Base-by-base conservation (phyloP, 2,113 vertebrate species). In the Brachyhypopomus gauderio region DNA sequence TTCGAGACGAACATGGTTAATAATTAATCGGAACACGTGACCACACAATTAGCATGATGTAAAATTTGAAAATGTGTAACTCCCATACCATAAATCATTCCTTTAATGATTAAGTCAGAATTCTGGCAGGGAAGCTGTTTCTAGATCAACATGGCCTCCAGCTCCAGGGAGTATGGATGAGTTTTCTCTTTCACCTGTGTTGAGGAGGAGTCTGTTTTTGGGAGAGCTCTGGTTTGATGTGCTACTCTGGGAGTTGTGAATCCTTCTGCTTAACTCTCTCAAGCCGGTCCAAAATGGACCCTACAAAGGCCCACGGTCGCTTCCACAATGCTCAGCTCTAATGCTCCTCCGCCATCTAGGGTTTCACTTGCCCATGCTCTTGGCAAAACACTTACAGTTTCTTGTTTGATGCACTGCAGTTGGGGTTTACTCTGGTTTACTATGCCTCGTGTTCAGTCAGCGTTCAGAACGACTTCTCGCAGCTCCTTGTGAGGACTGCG, bases 351-450 rank as follows among this genome's bases (percentile, higher is more conserved):
- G 27, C 19, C 27, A 36, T 34, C 45, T 56, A 17, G 27, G 23
- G 69, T 64, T 80, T 66, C 45, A 66, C 72, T 48, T 56, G 66
- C 77, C 67, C 67, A 79, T 58, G 62, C 41, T 62, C 41, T 80
- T 69, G n/a, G 60, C 67, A 52, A 72, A 36, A 36, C 41, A 56
- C 36, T 70, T 30, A 67, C 78, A 52, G 59, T 25, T 69, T 74
- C 64, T 38, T 25, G 0, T 69, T 67, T 81, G 60, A 59, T 81
- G 48, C 48, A 7, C 48, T 30, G n/a, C 55, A 59, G 14, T 66
- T 58, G 38, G 23, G 55, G n/a, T 19, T 67, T 20, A 6, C 14
- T 25, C 25, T 56, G 25, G 16, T 66, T n/a, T 38, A n/a, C 72
- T 34, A 11, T 38, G 64, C 64, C 36, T 59, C 12, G 19, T 59